Base-by-base conservation (phyloP, 2,113 vertebrate species). In the Piaya cayana region DNA sequence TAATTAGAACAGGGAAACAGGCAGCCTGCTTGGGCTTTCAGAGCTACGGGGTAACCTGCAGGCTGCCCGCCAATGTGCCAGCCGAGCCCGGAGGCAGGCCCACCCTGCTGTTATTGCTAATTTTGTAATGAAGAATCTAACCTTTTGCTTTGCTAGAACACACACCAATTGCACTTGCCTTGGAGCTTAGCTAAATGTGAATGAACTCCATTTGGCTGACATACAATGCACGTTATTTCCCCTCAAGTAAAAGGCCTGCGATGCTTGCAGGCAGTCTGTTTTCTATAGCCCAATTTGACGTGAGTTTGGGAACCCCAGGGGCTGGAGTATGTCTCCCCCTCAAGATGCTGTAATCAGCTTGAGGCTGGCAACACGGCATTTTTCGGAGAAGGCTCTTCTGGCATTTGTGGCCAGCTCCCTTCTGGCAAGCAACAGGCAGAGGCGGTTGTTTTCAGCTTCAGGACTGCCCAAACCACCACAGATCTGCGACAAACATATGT, bases 81-180 rank as follows among this genome's bases (percentile, higher is more conserved):
- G 82, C 74, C 72, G 86, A 92, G 64, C 63, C 82, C 81, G 92
- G 68, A 93, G 91, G 80, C 80, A 94, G 65, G 68, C 37, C 80
- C 80, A 90, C 75, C 88, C 83, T 75, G 88, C 88, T 96, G 95
- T 42, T 94, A 39, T 71, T 88, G 90, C 60, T 93, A 34, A 88
- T 93, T 96, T 70, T 55, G 47, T 88, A 94, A 96, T 71, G 92
- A 97, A 93, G 64, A 92, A 84, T 70, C 91, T 88, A 86, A 93
- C 86, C 92, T 94, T 93, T 78, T 79, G 68, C 88, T 95, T 92
- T 93, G 86, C 80, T 91, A 63, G 59, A 94, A 93, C 29, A 90
- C 88, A 63, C 68, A 83, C 34, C 79, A 55, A 65, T 18, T 92
- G 88, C n/a, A 36, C 36, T 81, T 23, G 43, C 71, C 71, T 90